Evolutionary conservation across 2,797 vertebrate genomes (phyloP), one percentile per base, ranked within the genome.

Genomic region (Chaenodraco wilsoni): DNA sequence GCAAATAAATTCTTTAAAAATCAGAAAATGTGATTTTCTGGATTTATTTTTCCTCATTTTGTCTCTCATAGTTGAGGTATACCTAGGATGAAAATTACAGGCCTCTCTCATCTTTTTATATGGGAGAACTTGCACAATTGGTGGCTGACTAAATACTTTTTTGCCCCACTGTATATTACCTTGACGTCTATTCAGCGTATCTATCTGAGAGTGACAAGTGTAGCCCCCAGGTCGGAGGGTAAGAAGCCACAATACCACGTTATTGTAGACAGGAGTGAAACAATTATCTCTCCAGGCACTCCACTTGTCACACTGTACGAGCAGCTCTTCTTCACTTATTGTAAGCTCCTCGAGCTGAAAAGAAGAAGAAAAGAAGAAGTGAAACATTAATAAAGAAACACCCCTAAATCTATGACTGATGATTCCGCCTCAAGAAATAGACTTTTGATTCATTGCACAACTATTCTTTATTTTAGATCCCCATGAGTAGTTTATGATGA

Each of bases 271-370:
- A 78, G 74, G 61, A 72, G 7, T 49, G 51, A 72, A 81, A 70
- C 43, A 82, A 55, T 82, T 44, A 77, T 86, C 76, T 86, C 78
- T 81, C 41, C 51, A 74, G 81, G 69, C 78, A 72, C 44, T 65
- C 69, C 45, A 57, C 64, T 82, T 86, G 83, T 88, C 84, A 86
- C 63, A 81, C 41, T 61, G 69, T 40, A 41, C n/a, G 43, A 80
- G 65, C 51, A 23, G 78, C 45, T 3, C 44, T 5, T 40, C 70
- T 67, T 82, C 65, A 76, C 74, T 84, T 81, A 72, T 82, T 79
- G 51, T 63, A 76, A 79, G 52, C 70, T 82, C 78, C 74, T 77
- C 33, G 0, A 84, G 77, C 77, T 49, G 66, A 78, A 79, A 65
- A 65, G 65, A 51, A 57, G 2, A 66, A 41, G 66, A 78, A 79